These are phyloP conservation scores for Bombus vancouverensis DNA, from an alignment of 1,140 invertebrate species.

Conservation along the genomic window DNA sequence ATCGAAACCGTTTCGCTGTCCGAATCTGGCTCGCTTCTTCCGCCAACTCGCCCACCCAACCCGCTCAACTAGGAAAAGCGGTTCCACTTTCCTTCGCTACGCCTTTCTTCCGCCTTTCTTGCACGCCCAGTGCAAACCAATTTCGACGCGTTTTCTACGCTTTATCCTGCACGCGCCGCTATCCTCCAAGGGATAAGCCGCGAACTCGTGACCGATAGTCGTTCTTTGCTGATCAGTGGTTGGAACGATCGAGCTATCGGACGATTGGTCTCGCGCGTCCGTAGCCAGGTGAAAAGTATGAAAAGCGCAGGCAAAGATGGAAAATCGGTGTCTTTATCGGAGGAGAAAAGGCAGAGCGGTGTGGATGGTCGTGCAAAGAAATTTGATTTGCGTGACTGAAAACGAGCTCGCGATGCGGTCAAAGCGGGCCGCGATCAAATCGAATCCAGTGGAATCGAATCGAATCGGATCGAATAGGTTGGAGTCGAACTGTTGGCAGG, in stretches of 20 bases:
- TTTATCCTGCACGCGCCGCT: too few relatives aligned
- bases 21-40: conserved; percentile 16
- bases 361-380: conserved; percentile 13
- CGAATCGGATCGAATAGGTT: not conserved
- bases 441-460: not conserved
- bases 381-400: conserved; percentile 29
- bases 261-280: not conserved
- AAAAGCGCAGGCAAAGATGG: not conserved
- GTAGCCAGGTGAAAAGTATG: not conserved
- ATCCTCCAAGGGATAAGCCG: too few relatives aligned
- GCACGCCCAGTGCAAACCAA: too few relatives aligned
- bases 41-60: not conserved
- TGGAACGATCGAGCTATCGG: too few relatives aligned
- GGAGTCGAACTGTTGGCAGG: not conserved
- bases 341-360: not conserved
- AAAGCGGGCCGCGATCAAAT: conserved; percentile 9
- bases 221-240: too few relatives aligned
- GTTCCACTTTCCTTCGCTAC: not conserved
- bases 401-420: conserved; percentile 7
- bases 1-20: conserved; percentile 56
- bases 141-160: too few relatives aligned
- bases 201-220: too few relatives aligned
- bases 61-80: not conserved
- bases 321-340: conserved; percentile 1
- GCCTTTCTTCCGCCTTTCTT: not conserved